These are phyloP conservation scores for Leptodirus hochenwartii DNA, from an alignment of 2,888 invertebrate genomes.

Conservation along the genomic window DNA sequence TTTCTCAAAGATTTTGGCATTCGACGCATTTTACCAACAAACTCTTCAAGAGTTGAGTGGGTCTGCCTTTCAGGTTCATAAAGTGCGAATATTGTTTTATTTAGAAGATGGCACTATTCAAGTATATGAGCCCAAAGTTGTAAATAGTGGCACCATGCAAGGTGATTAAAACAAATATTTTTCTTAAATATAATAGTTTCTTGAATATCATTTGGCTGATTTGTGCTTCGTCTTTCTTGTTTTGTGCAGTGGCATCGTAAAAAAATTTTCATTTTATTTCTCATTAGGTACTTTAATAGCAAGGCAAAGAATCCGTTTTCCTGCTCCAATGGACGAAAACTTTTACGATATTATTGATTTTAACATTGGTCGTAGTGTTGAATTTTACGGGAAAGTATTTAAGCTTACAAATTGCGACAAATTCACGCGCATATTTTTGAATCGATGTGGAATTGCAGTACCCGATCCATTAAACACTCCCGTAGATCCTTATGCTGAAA, in stretches of 20 bases:
- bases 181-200: too few relatives aligned
- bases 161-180: constrained; percentile 35
- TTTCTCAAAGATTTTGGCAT: constrained; percentile 43
- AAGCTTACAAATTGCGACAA: constrained; percentile 73
- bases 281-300: constrained; percentile 55
- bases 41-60: constrained; percentile 54
- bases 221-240: too few relatives aligned
- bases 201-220: too few relatives aligned
- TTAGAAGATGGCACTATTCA: constrained; percentile 86
- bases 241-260: too few relatives aligned
- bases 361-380: constrained; percentile 65
- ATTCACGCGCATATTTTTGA: constrained; percentile 71
- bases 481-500: constrained; percentile 31
- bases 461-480: constrained; percentile 46
- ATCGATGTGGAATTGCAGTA: constrained; percentile 68
- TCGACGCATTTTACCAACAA: constrained; percentile 66
- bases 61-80: constrained; percentile 50
- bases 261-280: too few relatives aligned
- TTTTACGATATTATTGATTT: constrained; percentile 75
- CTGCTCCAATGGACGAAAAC: constrained; percentile 49
- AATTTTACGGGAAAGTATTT: constrained; percentile 63
- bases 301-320: constrained; percentile 64
- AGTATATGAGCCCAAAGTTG: constrained; percentile 61
- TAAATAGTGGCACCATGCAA: constrained; percentile 74
- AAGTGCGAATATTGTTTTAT: constrained; percentile 70